phyloP scores from a whole-genome alignment of 2,797 vertebrate genomes.

The Lepus townsendii region DNA sequence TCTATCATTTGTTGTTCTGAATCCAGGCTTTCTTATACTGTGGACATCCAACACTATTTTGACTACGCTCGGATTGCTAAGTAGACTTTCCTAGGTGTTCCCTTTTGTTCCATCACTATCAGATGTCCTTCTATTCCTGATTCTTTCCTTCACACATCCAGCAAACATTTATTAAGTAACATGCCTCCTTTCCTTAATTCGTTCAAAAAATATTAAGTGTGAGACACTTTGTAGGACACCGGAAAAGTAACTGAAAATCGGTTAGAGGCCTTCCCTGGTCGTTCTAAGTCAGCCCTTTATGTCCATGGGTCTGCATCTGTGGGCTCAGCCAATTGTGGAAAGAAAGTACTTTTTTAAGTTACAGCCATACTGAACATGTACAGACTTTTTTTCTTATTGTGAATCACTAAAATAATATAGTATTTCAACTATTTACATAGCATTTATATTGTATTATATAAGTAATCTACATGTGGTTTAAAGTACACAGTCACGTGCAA shows the following conservation, averaged over 20 bases:
- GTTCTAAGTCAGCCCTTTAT: not conserved
- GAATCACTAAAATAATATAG: not conserved
- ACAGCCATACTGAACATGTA: not conserved
- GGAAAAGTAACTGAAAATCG: not conserved
- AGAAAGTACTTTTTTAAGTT: not conserved
- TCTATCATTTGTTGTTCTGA: conserved; percentile 43
- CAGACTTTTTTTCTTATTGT: not conserved
- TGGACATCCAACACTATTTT: not conserved
- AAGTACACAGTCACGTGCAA: not conserved
- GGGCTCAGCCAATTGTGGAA: not conserved
- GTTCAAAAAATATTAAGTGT: not conserved
- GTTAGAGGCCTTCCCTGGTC: not conserved
- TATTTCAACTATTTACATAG: not conserved
- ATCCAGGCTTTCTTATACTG: not conserved
- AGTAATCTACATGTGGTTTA: not conserved
- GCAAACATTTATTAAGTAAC: no score
- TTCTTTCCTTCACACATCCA: not conserved
- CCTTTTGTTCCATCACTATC: not conserved
- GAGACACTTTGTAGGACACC: not conserved
- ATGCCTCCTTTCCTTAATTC: not conserved
- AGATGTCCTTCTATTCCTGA: not conserved
- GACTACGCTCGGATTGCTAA: not conserved
- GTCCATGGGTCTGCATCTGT: not conserved
- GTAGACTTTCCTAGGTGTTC: not conserved
- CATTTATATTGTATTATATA: not conserved